These are phyloP conservation scores for Drosophila sulfurigaster DNA, from an alignment of 1,140 invertebrate genomes.

Conservation along the genomic window DNA sequence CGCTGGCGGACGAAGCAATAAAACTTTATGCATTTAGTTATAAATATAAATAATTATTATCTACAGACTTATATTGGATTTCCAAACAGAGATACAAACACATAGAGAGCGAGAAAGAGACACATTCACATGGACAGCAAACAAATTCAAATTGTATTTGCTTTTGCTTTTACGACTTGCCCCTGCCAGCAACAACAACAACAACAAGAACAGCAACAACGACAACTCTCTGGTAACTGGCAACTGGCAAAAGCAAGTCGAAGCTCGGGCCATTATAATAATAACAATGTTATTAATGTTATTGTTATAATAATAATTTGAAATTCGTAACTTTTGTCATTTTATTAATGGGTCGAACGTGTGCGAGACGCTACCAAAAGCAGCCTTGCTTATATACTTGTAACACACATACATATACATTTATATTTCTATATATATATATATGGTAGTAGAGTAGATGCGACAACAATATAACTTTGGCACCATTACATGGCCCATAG, in stretches of 20 bases:
- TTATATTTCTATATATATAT: slow-evolving; percentile 5
- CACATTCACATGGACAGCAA: slow-evolving; percentile 57
- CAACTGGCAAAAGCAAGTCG: slow-evolving; percentile 33
- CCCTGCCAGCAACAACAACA: slow-evolving; percentile 20
- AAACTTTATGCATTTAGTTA: slow-evolving; percentile 82
- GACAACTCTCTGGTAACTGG: slow-evolving; percentile 7
- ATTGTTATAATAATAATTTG: slow-evolving; percentile 82
- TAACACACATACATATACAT: slow-evolving; percentile 5
- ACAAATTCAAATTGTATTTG: slow-evolving; percentile 49
- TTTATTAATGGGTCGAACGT: slow-evolving; percentile 84
- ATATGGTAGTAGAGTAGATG: background rate
- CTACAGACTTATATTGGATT: slow-evolving; percentile 67
- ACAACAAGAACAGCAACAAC: background rate
- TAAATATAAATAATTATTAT: slow-evolving; percentile 83
- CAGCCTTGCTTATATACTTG: slow-evolving; percentile 21
- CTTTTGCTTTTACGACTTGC: slow-evolving; percentile 61
- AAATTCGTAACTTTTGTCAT: slow-evolving; percentile 82
- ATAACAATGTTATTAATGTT: slow-evolving; percentile 80
- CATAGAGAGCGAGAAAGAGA: background rate
- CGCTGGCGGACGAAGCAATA: slow-evolving; percentile 59
- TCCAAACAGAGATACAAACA: slow-evolving; percentile 39
- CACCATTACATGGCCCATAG: slow-evolving; percentile 39
- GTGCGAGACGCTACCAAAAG: slow-evolving; percentile 41
- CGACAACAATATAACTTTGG: background rate
- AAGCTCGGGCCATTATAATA: slow-evolving; percentile 48